A percentile compares a stretch with the other conserved stretches of the same genome.
phyloP scores from a whole-genome alignment of 2,888 invertebrate species.

The Enchytraeus crypticus region DNA sequence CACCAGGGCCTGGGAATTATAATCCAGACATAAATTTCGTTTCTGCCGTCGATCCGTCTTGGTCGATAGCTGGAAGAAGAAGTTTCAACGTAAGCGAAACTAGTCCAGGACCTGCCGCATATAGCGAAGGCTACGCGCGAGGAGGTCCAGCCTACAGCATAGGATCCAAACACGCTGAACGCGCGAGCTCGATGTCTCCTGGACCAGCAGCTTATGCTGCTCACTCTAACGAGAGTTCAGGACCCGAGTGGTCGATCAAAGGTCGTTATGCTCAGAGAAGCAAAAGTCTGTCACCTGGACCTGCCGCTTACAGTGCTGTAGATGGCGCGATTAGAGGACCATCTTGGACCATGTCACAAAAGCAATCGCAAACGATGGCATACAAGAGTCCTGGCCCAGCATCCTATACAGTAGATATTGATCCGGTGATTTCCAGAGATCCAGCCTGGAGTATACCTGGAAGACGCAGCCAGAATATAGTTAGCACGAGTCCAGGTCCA shows the following conservation, averaged over 20 bases:
- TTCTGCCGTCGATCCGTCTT: neutral
- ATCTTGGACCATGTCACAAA: neutral
- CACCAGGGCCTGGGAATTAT: neutral
- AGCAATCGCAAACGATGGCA: neutral
- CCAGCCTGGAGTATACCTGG: conserved; percentile 7
- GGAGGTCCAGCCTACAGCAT: conserved; percentile 1
- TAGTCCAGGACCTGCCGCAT: conserved; percentile 7
- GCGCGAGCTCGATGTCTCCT: neutral
- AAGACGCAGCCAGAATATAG: neutral
- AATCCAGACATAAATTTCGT: conserved; percentile 1
- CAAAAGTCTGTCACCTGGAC: conserved; percentile 5
- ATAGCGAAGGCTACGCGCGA: neutral
- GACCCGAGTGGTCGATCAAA: conserved; percentile 11
- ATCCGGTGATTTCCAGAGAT: neutral
- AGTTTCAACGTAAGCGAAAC: neutral
- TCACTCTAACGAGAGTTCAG: neutral
- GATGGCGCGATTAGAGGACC: conserved; percentile 1
- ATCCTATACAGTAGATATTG: conserved; percentile 1
- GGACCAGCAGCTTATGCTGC: conserved; percentile 3
- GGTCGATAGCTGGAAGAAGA: neutral
- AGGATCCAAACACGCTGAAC: neutral
- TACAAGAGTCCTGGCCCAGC: conserved; percentile 1
- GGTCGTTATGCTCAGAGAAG: neutral
- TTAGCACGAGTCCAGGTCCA: conserved; percentile 2
- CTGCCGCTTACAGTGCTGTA: neutral